These are phyloP conservation scores for Etheostoma nigrum DNA, from an alignment of 2,797 vertebrate species.

Conservation along the genomic window DNA sequence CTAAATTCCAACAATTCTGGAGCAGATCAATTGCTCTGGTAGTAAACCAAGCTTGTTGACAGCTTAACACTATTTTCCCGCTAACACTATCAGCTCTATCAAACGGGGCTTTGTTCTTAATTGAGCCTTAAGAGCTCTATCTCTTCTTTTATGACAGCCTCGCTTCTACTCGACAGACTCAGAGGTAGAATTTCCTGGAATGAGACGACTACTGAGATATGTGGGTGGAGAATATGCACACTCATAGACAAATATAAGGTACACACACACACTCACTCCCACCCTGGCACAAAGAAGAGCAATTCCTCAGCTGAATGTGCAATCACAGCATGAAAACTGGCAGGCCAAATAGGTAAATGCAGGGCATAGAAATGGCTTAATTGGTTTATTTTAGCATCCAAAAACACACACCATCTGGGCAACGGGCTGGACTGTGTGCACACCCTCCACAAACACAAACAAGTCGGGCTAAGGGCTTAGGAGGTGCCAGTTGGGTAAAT, in stretches of 20 bases:
- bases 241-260: constrained; percentile 57
- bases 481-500: constrained; percentile 65
- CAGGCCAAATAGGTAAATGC: constrained; percentile 57
- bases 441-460: constrained; percentile 19
- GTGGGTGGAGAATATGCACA: constrained; percentile 65
- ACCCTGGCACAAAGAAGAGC: constrained; percentile 56
- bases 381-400: constrained; percentile 57
- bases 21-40: constrained; percentile 55
- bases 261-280: constrained; percentile 19
- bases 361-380: constrained; percentile 63
- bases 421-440: neutral
- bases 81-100: constrained; percentile 57
- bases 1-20: constrained; percentile 67
- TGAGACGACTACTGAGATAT: constrained; percentile 53
- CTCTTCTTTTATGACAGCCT: constrained; percentile 64
- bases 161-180: constrained; percentile 52
- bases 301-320: constrained; percentile 63
- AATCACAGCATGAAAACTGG: constrained; percentile 67
- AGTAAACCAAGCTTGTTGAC: constrained; percentile 65
- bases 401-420: constrained; percentile 11
- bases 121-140: constrained; percentile 64
- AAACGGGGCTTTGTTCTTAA: constrained; percentile 60
- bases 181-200: constrained; percentile 70
- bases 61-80: constrained; percentile 51
- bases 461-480: constrained; percentile 28